Conservation (phyloP, 2,113 vertebrate genomes). For the Planiliza haematocheilus region DNA sequence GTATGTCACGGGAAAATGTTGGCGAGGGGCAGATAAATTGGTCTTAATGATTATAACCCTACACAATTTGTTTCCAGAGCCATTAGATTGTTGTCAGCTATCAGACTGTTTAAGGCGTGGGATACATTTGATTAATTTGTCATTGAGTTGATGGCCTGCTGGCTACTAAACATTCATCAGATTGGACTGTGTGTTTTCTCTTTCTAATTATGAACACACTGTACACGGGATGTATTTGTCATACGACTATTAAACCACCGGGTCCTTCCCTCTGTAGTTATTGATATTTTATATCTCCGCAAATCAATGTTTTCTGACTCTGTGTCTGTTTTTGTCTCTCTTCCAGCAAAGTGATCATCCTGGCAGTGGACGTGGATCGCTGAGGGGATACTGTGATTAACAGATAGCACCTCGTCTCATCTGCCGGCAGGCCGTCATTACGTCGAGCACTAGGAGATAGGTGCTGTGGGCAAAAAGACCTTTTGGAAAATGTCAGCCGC, state of each 20-base stretch:
- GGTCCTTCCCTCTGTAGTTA: slow-evolving; percentile 18
- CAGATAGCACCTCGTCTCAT: slow-evolving; percentile 63
- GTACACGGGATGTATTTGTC: too few species aligned
- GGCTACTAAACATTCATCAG: slow-evolving; percentile 32
- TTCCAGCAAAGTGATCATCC: slow-evolving; percentile 60
- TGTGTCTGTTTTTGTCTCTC: slow-evolving; percentile 51
- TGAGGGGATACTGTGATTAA: slow-evolving; percentile 65
- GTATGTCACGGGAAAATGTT: slow-evolving; percentile 52
- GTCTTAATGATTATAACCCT: slow-evolving; percentile 74
- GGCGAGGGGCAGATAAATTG: slow-evolving; percentile 63
- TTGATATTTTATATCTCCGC: slow-evolving; percentile 41
- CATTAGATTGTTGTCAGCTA: slow-evolving; percentile 74
- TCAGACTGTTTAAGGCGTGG: slow-evolving; percentile 60
- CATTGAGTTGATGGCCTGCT: slow-evolving; percentile 57
- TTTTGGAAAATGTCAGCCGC: slow-evolving; percentile 73
- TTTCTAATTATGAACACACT: too few species aligned
- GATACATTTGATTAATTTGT: slow-evolving; percentile 62
- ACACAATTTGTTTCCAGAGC: slow-evolving; percentile 73
- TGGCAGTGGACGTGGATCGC: slow-evolving; percentile 60
- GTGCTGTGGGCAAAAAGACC: slow-evolving; percentile 54
- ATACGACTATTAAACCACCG: not conserved
- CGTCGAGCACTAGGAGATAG: slow-evolving; percentile 46
- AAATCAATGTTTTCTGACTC: slow-evolving; percentile 45
- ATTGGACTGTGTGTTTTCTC: slow-evolving; percentile 5
- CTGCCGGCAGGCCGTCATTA: slow-evolving; percentile 70